Conservation (phyloP, 2,113 vertebrate species). For the Pyrgilauda ruficollis region DNA sequence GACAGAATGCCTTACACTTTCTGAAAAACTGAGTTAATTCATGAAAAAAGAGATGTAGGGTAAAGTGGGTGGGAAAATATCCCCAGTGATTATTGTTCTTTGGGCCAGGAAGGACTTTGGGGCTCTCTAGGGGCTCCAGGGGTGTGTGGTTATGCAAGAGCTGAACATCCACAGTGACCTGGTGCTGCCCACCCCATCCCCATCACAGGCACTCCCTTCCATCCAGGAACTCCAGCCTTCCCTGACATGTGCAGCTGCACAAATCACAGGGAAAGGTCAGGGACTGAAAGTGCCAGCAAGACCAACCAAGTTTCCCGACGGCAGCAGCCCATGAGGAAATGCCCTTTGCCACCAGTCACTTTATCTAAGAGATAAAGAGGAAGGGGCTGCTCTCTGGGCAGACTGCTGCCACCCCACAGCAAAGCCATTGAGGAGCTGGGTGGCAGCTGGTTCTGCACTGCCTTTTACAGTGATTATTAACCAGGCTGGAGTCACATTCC, state of each 20-base stretch:
- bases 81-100: not conserved
- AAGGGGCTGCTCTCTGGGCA: not conserved
- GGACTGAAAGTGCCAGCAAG: not conserved
- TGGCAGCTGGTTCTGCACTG: not conserved
- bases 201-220: rapidly evolving
- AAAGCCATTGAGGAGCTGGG: not conserved
- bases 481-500: not conserved
- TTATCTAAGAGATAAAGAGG: not conserved
- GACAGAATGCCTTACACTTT: not conserved
- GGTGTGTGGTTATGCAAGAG: not conserved
- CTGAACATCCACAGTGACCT: not conserved
- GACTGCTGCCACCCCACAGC: not conserved
- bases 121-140: not conserved
- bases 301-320: rapidly evolving
- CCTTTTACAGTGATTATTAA: not conserved
- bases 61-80: not conserved
- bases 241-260: not conserved
- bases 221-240: not conserved
- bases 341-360: not conserved
- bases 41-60: not conserved
- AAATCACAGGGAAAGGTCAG: not conserved
- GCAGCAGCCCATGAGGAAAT: not conserved
- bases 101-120: not conserved
- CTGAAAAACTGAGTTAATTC: not conserved
- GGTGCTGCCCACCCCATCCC: not conserved